A percentile compares a stretch with the other conserved stretches of the same genome.
Conservation (phyloP, 1,140 invertebrate genomes). For the Rhyacophila brunnea region DNA sequence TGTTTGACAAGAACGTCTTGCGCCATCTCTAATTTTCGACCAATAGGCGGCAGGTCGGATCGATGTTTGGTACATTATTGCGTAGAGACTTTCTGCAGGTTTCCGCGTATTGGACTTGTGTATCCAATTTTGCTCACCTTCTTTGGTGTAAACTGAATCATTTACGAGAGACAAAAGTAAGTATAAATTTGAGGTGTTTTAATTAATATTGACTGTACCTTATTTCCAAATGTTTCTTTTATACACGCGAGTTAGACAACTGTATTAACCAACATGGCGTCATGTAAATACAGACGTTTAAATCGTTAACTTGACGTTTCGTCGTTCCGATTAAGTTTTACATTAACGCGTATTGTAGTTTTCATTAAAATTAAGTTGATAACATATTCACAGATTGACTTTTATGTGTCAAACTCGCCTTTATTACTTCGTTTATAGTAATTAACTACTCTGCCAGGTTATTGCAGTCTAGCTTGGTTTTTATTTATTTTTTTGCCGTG, state of each 20-base stretch:
- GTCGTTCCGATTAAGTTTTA: too few species aligned
- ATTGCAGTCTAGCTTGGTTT: too few species aligned
- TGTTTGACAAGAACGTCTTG: conserved; percentile 4
- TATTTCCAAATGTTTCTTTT: conserved; percentile 25
- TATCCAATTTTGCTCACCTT: conserved; percentile 56
- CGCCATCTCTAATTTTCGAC: conserved; percentile 15
- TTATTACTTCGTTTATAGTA: too few species aligned
- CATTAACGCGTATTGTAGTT: too few species aligned
- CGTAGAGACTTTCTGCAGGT: conserved; percentile 59
- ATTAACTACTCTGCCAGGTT: too few species aligned
- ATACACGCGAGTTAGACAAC: conserved; percentile 34
- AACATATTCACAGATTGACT: too few species aligned
- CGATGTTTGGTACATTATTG: conserved; percentile 62
- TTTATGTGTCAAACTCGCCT: too few species aligned
- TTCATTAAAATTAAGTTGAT: too few species aligned
- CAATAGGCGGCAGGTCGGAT: conserved; percentile 50
- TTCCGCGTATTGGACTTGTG: conserved; percentile 62
- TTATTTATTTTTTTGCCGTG: too few species aligned
- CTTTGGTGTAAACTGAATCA: conserved; percentile 60
- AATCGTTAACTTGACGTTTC: too few species aligned
- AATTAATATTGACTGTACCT: conserved; percentile 5
- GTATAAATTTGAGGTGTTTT: conserved; percentile 39
- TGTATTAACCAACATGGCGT: conserved; percentile 52
- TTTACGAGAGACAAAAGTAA: conserved; percentile 56
- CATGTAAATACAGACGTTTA: conserved; percentile 35